Conservation (phyloP, 2,113 vertebrate genomes). For the Syngnathus typhle region DNA sequence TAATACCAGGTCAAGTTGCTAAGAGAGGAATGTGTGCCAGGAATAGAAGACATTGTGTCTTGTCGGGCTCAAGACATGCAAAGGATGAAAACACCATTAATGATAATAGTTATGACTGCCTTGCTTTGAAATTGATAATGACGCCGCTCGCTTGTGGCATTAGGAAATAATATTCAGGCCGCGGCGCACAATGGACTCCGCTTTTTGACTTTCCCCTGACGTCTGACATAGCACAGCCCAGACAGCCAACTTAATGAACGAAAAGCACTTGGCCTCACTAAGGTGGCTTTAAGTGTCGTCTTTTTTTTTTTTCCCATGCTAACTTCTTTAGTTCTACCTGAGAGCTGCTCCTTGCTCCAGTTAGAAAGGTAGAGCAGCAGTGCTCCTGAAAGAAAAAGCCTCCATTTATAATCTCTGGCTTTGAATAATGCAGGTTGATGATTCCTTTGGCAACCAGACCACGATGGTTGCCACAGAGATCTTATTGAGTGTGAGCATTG, state of each 20-base stretch:
- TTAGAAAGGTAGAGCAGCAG: background rate
- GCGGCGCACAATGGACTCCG: constrained; percentile 43
- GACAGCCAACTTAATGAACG: constrained; percentile 62
- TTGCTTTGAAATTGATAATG: constrained; percentile 40
- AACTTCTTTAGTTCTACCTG: constrained; percentile 37
- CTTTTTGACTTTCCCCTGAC: constrained; percentile 58
- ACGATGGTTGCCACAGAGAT: constrained; percentile 36
- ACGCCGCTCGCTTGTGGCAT: constrained; percentile 24
- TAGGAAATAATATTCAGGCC: constrained; percentile 43
- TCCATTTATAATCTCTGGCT: constrained; percentile 30
- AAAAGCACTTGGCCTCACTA: constrained; percentile 58
- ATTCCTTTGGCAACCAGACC: constrained; percentile 27
- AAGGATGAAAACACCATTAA: constrained; percentile 44
- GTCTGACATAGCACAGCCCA: constrained; percentile 55
- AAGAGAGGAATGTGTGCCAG: constrained; percentile 43
- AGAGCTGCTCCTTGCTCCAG: constrained; percentile 24
- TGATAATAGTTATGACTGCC: constrained; percentile 53
- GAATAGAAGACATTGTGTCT: constrained; percentile 44
- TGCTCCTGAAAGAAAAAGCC: background rate
- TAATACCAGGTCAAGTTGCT: constrained; percentile 59
- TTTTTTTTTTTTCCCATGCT: constrained; percentile 19
- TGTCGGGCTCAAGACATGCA: constrained; percentile 14
- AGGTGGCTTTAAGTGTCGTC: constrained; percentile 29
- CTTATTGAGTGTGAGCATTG: constrained; percentile 29
- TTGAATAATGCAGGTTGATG: constrained; percentile 44